Conservation (phyloP, 2,797 vertebrate species). For the Chaetodon trifasciatus region DNA sequence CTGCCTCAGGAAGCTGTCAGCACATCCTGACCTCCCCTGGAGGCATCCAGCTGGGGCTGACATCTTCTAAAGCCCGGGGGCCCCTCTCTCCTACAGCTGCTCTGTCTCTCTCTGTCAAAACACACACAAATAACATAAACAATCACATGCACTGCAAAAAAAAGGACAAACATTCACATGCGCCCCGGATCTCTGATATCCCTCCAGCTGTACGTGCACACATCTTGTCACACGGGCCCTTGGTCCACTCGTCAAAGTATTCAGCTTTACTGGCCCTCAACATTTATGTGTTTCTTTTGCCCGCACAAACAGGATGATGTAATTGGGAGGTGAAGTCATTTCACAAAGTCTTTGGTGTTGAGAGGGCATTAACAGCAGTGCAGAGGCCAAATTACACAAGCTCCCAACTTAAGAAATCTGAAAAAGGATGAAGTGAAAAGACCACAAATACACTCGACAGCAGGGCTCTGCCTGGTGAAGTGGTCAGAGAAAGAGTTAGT, state of each 20-base stretch:
- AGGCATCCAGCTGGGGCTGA: slow-evolving; percentile 79
- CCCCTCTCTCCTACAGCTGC: slow-evolving; percentile 67
- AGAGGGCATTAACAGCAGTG: slow-evolving; percentile 13
- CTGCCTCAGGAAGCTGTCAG: slow-evolving; percentile 71
- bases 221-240: slow-evolving; percentile 27
- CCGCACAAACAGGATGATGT: slow-evolving; percentile 48
- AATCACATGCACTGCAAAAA: slow-evolving; percentile 10
- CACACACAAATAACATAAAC: slow-evolving; percentile 39
- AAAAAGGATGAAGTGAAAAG: not conserved
- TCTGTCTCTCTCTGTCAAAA: slow-evolving; percentile 56
- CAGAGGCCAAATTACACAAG: slow-evolving; percentile 38
- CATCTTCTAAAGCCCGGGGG: slow-evolving; percentile 57
- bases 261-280: slow-evolving; percentile 11
- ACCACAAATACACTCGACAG: slow-evolving; percentile 27
- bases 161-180: slow-evolving; percentile 42
- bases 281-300: slow-evolving; percentile 43
- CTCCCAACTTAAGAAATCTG: slow-evolving; percentile 5
- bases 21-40: slow-evolving; percentile 74
- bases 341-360: slow-evolving; percentile 21
- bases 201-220: not conserved
- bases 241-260: slow-evolving; percentile 39
- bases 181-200: slow-evolving; percentile 20
- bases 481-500: slow-evolving; percentile 31
- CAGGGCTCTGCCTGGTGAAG: not conserved
- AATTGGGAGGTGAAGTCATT: slow-evolving; percentile 50